Evolutionary conservation across 1,140 invertebrate genomes (phyloP).

Genomic region (Leptoteleia sp.): DNA sequence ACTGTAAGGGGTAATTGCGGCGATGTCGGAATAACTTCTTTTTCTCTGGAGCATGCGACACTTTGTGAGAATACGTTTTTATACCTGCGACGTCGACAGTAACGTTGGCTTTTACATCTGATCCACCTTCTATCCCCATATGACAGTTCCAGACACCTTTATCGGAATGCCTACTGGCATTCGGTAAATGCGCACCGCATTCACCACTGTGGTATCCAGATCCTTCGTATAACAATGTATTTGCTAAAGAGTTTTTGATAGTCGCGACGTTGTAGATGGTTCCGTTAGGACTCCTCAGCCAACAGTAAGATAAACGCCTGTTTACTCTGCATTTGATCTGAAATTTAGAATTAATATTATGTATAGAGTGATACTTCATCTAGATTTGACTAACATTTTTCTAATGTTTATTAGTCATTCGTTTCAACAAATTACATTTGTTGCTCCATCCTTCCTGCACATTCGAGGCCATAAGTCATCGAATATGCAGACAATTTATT

Average conservation of each 20-base stretch:
- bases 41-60: too few relatives aligned
- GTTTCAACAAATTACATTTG: too few relatives aligned
- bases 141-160: slow-evolving; percentile 71
- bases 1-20: too few relatives aligned
- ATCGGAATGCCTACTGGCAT: slow-evolving; percentile 47
- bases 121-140: slow-evolving; percentile 64
- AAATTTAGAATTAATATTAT: too few relatives aligned
- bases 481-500: too few relatives aligned
- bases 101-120: slow-evolving; percentile 62
- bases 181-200: slow-evolving; percentile 61
- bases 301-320: slow-evolving; percentile 70
- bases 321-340: slow-evolving; percentile 70
- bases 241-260: slow-evolving; percentile 2
- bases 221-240: slow-evolving; percentile 59
- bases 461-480: too few relatives aligned
- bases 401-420: too few relatives aligned
- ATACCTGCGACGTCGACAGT: slow-evolving; percentile 70
- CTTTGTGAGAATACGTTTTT: too few relatives aligned
- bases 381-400: too few relatives aligned
- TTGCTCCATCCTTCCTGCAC: too few relatives aligned
- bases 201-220: slow-evolving; percentile 65
- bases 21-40: too few relatives aligned
- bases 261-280: slow-evolving; percentile 40
- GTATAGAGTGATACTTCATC: too few relatives aligned
- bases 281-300: slow-evolving; percentile 71